Conservation (phyloP, 23 tunicate species). For the Phallusia fumigata region DNA sequence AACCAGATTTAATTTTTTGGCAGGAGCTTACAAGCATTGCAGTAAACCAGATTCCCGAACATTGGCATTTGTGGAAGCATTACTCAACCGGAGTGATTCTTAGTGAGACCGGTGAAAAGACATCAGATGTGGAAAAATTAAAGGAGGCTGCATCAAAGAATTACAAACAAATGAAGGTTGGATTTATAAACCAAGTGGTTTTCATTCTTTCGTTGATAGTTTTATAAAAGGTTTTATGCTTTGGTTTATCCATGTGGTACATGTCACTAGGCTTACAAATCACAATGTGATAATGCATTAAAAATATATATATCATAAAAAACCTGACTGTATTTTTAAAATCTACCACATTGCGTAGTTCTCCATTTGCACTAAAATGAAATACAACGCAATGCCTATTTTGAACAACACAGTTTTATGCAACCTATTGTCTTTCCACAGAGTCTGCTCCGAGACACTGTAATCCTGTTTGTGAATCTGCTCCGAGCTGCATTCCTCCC, state of each 20-base stretch:
- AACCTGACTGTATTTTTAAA: no score
- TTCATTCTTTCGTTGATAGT: no score
- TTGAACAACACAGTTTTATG: no score
- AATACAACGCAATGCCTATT: no score
- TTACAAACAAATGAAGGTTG: conserved; percentile 87
- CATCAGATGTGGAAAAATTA: conserved; percentile 67
- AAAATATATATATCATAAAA: no score
- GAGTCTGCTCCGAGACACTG: conserved; percentile 81
- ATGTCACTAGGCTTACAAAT: no score
- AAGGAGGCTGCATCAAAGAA: conserved; percentile 76
- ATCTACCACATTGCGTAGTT: no score
- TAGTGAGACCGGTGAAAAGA: conserved; percentile 93
- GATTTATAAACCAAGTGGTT: no score
- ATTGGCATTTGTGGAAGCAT: conserved; percentile 94
- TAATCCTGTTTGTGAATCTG: conserved; percentile 78
- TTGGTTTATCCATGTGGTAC: no score
- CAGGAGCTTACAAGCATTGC: conserved; percentile 82
- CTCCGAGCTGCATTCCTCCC: conserved; percentile 96
- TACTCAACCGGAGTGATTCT: conserved; percentile 88
- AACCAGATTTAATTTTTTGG: not conserved
- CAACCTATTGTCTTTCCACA: not conserved
- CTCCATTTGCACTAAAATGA: no score
- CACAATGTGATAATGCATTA: no score
- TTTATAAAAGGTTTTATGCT: no score
- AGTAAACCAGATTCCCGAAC: conserved; percentile 84